Base-by-base conservation (phyloP, 1,140 invertebrate genomes). In the Anoplolepis gracilipes region DNA sequence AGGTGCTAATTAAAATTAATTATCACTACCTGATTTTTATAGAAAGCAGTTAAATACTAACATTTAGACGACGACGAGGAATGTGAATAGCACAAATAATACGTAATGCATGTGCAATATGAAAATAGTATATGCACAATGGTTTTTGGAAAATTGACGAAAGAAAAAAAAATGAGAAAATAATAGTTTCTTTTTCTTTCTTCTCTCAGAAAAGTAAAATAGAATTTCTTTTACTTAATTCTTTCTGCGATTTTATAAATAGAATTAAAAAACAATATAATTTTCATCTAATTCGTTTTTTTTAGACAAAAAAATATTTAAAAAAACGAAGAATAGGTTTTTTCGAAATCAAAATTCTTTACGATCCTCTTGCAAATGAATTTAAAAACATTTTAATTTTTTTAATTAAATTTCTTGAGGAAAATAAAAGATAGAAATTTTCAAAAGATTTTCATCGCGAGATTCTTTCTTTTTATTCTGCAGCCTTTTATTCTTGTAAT, bases 1-100 rank as follows among this genome's bases (percentile, higher is more conserved):
- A 82, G 25, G 78, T 62, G 78, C 69, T 82, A 82, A 82, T 82
- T 30, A 82, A 39, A 28, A 39, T 72, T 82, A 72, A 72, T 82
- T 82, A 72, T 25, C 67, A 53, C 25, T 13, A 57, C 19, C 19
- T 25, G 53, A 11, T 81, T n/a, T 59, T 16, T 6, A 28, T 25
- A 13, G n/a, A 11, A 49, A 6, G 2, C 6, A 28, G n/a, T 67
- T 33, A 36, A 53, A 55, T 64, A 25, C 36, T 36, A 61, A 55
- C 39, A 78, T 67, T 67, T 64, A 13, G 13, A 67, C 13, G 49
- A 22, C 39, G 0, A 10, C 16, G 19, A 25, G 42, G 25, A 22
- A 59, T 33, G 28, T 7, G n/a, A 49, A 49, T 19, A 16, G 30
- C 3, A 16, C 30, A 39, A n/a, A 59, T 16, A 22, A 25, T 30